phyloP scores from a whole-genome alignment of 2,797 vertebrate genomes.

The Gouania willdenowi region DNA sequence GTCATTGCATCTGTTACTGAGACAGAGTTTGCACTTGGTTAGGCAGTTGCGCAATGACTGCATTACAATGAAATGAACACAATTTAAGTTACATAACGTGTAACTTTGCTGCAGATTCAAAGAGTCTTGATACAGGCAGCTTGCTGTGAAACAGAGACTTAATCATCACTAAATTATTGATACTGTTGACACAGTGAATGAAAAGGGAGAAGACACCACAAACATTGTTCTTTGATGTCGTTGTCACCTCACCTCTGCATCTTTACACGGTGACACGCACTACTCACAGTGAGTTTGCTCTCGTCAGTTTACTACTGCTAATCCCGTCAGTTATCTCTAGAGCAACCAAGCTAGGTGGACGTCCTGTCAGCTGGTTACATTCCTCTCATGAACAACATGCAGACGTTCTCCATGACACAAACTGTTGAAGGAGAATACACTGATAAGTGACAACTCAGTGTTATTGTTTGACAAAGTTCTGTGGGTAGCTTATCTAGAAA shows the following conservation, averaged over 20 bases:
- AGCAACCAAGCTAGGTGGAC: not conserved
- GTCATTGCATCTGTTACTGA: no score
- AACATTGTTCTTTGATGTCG: conserved; percentile 33
- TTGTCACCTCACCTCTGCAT: not conserved
- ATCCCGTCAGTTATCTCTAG: conserved; percentile 5
- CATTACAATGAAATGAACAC: no score
- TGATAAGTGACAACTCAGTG: not conserved
- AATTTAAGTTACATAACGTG: no score
- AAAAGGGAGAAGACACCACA: conserved; percentile 11
- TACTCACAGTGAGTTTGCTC: not conserved
- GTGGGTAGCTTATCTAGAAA: conserved; percentile 5
- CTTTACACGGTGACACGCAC: not conserved
- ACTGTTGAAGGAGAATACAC: conserved; percentile 19
- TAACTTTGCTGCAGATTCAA: no score
- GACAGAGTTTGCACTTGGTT: no score
- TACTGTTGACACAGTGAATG: conserved; percentile 20
- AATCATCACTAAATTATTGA: conserved; percentile 45
- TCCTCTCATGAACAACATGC: conserved; percentile 29
- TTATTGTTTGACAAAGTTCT: conserved; percentile 1
- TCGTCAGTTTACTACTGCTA: not conserved
- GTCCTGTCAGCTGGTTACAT: conserved; percentile 29
- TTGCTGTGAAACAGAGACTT: not conserved
- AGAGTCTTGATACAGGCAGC: not conserved
- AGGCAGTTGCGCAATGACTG: no score
- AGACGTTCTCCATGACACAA: conserved; percentile 53